Evolutionary conservation across 2,797 vertebrate genomes (phyloP), one percentile per base, ranked within the genome.

Genomic region (Sebastes hubbsi): DNA sequence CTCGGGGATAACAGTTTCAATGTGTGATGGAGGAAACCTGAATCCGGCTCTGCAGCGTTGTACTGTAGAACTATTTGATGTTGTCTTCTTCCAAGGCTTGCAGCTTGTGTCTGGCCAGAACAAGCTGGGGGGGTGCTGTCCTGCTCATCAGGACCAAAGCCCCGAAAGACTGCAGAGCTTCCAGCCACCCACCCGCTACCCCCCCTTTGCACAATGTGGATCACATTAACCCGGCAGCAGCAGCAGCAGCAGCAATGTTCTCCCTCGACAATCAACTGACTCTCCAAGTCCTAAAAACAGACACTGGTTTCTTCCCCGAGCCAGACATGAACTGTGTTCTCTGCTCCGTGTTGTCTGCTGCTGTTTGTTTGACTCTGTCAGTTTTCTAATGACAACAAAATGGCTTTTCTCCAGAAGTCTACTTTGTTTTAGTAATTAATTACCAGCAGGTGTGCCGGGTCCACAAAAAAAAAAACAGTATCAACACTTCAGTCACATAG

Each of bases 181-280:
- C 81, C 85, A 91, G 69, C 81, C 79, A 71, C 69, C 86, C 84
- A 72, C 83, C 71, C 88, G 65, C 84, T 64, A 5, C 77, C 82
- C 77, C 82, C 58, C 73, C 7, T 49, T 55, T n/a, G 10, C 22
- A 78, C 93, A 95, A 95, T 93, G 92, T 95, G 94, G 93, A 93
- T 94, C 84, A 81, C 91, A 95, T 96, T 94, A 94, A 92, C 83
- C 86, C 36, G 36, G 12, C 36, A 38, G 36, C 89, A 36, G 91
- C 88, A 83, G 89, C 24, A 24, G 24, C 90, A 88, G 90, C 90
- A 88, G 90, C 88, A 88, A 81, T 85, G 85, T 90, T 92, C 91
- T 92, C 91, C 87, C 89, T 87, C 81, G 73, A 90, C 87, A 86
- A 91, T 88, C 88, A 88, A 78, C 77, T 65, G 73, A 88, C 84